Base-by-base conservation (phyloP, 2,113 vertebrate genomes). In the Amia ocellicauda region DNA sequence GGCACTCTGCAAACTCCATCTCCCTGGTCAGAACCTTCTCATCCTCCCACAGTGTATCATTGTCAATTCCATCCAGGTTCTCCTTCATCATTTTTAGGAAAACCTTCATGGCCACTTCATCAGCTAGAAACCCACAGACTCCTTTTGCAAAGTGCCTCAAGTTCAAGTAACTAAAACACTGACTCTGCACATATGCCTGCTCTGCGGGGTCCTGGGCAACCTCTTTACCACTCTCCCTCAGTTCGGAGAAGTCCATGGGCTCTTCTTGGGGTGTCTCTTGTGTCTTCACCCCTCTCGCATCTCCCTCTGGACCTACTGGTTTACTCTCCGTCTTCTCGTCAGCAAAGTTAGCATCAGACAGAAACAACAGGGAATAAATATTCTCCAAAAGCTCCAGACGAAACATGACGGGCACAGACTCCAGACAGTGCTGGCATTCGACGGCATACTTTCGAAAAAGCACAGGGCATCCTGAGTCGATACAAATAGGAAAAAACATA, bases 301-400 rank as follows among this genome's bases (percentile, higher is more conserved):
- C 31, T 50, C 58, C 66, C 52, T 24, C 58, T 13, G 41, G 1
- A 4, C 50, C 40, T 9, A 8, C 4, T 11, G 24, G 49, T 28
- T 9, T 5, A 26, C 4, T 55, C 36, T 2, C 51, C 42, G 9
- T 58, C 58, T 79, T 59, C 41, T 82, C 81, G 67, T 64, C 71
- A 42, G 65, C 58, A 51, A 99, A 93, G 68, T 98, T 94, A n/a
- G 82, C 54, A 26, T 83, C 88, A 45, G 93, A 96, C 66, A 96
- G 68, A 71, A 99, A 91, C 71, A 99, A 89, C 54, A 99, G 88
- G 2, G 97, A 99, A 79, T 98, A 98, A 80, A 99, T 93, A 77
- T 98, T 97, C 85, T 99, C 96, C 72, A 99, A 86, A 64, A 99
- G 87, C 76, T 99, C 97, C 77, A 98, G 79, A 24, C 92, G 92